A percentile compares a stretch with the other conserved stretches of the same genome.
Evolutionary conservation across 2,797 vertebrate species (phyloP).

Genomic region (Chaetodon trifasciatus): DNA sequence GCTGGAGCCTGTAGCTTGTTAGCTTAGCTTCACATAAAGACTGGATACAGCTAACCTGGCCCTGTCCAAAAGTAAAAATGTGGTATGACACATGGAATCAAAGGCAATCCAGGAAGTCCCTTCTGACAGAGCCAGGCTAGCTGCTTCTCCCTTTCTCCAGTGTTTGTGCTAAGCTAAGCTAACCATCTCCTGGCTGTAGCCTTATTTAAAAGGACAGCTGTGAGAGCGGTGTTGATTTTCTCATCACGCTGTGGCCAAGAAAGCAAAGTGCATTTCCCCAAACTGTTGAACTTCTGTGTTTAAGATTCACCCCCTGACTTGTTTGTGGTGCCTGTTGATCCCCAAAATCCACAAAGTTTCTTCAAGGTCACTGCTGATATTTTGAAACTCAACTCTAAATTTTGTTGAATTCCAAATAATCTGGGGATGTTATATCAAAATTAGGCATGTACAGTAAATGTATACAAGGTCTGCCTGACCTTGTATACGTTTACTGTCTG

Average conservation of each 20-base stretch:
- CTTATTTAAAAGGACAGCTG: neutral
- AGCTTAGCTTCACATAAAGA: neutral
- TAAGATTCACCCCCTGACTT: slow-evolving; percentile 1
- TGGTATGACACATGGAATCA: neutral
- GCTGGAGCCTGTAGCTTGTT: slow-evolving; percentile 9
- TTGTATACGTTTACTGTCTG: too few relatives aligned
- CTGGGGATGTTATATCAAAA: neutral
- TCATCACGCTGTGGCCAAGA: neutral
- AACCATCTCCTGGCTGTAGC: neutral
- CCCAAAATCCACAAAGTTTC: neutral
- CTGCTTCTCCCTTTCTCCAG: neutral
- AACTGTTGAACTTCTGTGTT: neutral
- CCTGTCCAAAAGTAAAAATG: slow-evolving; percentile 6
- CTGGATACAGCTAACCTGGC: neutral
- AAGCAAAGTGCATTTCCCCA: neutral
- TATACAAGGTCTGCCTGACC: neutral
- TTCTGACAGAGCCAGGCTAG: neutral
- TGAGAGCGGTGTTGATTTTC: slow-evolving; percentile 1
- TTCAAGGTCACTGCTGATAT: slow-evolving; percentile 1
- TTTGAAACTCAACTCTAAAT: slow-evolving; percentile 1
- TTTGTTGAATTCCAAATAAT: neutral
- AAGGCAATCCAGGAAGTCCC: too few relatives aligned
- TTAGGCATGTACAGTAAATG: neutral
- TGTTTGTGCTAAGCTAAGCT: neutral
- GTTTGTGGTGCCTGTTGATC: neutral